Conservation (phyloP, 2,888 invertebrate genomes). For the Tachina grossa region DNA sequence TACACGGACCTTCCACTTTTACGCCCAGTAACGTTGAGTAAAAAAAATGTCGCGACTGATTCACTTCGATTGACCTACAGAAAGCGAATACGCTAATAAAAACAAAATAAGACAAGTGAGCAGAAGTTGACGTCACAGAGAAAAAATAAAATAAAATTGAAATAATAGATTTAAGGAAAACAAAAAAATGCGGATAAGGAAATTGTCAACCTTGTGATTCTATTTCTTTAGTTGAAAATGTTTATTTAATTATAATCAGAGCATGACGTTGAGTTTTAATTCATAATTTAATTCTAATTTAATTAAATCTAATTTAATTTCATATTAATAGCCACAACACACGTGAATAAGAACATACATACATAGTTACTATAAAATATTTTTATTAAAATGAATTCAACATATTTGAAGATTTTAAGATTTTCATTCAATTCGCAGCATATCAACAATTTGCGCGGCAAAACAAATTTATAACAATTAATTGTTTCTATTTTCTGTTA, state of each 20-base stretch:
- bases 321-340: constrained; percentile 14
- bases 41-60: constrained; percentile 21
- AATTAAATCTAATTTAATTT: constrained; percentile 11
- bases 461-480: constrained; percentile 40
- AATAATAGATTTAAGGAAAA: constrained; percentile 26
- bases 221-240: constrained; percentile 26
- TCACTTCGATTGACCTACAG: constrained; percentile 49
- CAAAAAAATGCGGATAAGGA: background rate
- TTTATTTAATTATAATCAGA: constrained; percentile 58
- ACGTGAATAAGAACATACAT: constrained; percentile 50
- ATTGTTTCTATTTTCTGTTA: constrained; percentile 29
- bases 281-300: constrained; percentile 12
- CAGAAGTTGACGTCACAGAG: constrained; percentile 43
- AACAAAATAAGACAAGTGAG: constrained; percentile 4
- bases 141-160: constrained; percentile 10
- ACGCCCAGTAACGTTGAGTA: too few species aligned
- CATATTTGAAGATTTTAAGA: constrained; percentile 17
- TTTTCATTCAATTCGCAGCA: background rate
- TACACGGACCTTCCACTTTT: too few species aligned
- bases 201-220: constrained; percentile 48
- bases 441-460: constrained; percentile 18
- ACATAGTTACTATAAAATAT: constrained; percentile 26
- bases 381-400: constrained; percentile 41
- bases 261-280: constrained; percentile 45
- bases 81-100: background rate